Percentiles rank a stretch among this genome's conserved stretches.
Evolutionary conservation across 2,888 invertebrate genomes (phyloP).

Genomic region (Ophion ventricosus): DNA sequence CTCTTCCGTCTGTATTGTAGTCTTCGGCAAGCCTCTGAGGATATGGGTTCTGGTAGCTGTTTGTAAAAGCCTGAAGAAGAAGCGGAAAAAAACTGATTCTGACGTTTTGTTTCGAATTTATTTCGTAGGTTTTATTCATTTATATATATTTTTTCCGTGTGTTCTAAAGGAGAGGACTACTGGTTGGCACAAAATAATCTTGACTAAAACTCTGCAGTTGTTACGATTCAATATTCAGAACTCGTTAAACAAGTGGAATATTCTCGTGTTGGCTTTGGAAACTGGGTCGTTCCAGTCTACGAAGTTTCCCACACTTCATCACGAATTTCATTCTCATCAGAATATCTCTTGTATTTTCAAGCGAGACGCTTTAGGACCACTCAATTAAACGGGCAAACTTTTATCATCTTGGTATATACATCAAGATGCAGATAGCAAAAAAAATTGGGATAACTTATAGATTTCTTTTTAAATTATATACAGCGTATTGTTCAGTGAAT

Average conservation of each 20-base stretch:
- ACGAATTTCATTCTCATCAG: background rate
- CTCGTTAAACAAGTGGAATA: background rate
- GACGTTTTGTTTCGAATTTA: background rate
- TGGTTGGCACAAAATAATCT: background rate
- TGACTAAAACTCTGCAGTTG: background rate
- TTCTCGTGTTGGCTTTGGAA: background rate
- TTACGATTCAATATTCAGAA: constrained; percentile 10
- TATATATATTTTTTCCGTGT: background rate
- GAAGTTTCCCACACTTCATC: constrained; percentile 3
- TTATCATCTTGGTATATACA: constrained; percentile 14
- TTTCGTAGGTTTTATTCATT: background rate
- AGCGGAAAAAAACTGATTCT: constrained; percentile 59
- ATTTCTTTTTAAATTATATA: background rate
- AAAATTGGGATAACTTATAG: background rate
- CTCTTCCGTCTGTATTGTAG: constrained; percentile 86
- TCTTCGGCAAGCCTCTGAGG: constrained; percentile 85
- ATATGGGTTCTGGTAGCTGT: constrained; percentile 86
- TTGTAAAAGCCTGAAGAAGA: constrained; percentile 85
- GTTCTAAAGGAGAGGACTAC: background rate
- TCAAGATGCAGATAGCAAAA: background rate
- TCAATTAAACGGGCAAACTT: constrained; percentile 26
- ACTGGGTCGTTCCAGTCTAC: background rate
- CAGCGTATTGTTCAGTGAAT: background rate
- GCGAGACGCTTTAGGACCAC: background rate
- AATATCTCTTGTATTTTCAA: constrained; percentile 26